Evolutionary conservation across 2,113 vertebrate species (phyloP).

Genomic region (Scopus umbretta): DNA sequence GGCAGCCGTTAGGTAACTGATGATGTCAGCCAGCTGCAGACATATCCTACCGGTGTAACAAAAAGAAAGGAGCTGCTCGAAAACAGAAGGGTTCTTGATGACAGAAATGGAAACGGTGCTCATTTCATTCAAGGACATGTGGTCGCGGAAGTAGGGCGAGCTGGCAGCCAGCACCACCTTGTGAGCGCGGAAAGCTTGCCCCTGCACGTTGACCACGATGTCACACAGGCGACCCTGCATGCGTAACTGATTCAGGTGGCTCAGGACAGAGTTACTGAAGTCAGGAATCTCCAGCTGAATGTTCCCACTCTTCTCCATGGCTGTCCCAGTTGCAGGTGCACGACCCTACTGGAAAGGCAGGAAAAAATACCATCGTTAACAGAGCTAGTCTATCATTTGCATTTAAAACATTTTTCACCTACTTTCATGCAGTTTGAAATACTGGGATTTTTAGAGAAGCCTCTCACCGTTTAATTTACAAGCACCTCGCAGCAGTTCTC

Average conservation of each 20-base stretch:
- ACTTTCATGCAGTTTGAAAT: not conserved
- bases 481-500: not conserved
- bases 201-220: slow-evolving; percentile 96
- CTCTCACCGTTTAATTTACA: not conserved
- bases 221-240: slow-evolving; percentile 97
- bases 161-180: slow-evolving; percentile 98
- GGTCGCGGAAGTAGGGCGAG: slow-evolving; percentile 98
- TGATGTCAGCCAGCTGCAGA: slow-evolving; percentile 94
- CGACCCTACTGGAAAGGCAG: slow-evolving; percentile 36
- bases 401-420: not conserved
- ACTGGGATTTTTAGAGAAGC: not conserved
- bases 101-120: slow-evolving; percentile 95
- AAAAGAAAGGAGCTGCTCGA: slow-evolving; percentile 95
- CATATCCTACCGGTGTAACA: slow-evolving; percentile 96
- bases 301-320: slow-evolving; percentile 95
- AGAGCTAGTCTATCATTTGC: not conserved
- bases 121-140: slow-evolving; percentile 99
- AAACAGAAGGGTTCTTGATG: slow-evolving; percentile 94
- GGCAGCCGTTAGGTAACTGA: slow-evolving; percentile 96
- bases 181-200: slow-evolving; percentile 94
- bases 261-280: slow-evolving; percentile 97
- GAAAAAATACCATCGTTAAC: not conserved
- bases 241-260: slow-evolving; percentile 94
- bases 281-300: slow-evolving; percentile 97
- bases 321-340: slow-evolving; percentile 52